Percentiles rank a stretch among this genome's conserved stretches.
phyloP scores from a whole-genome alignment of 92 coral and sea anemone genomes.

The Meandrina meandrites region DNA sequence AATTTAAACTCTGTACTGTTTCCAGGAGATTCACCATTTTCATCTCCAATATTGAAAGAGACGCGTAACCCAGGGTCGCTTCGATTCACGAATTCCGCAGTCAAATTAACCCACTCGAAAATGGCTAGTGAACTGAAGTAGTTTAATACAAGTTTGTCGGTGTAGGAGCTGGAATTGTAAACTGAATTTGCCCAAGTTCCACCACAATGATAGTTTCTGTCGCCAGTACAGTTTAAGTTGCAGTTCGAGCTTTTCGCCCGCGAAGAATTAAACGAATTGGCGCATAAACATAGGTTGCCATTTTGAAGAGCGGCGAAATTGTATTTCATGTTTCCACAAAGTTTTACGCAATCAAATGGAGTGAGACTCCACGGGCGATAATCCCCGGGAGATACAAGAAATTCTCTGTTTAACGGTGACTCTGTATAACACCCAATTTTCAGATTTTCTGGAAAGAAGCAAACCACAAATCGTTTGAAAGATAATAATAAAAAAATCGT shows the following conservation, averaged over 20 bases:
- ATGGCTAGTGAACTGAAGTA: constrained; percentile 33
- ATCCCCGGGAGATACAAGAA: constrained; percentile 76
- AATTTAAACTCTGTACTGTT: constrained; percentile 40
- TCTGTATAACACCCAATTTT: constrained; percentile 80
- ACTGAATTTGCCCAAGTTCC: constrained; percentile 68
- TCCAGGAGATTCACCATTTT: constrained; percentile 45
- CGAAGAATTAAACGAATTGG: constrained; percentile 42
- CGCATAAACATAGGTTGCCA: constrained; percentile 82
- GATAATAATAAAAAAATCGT: not conserved
- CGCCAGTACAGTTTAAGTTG: constrained; percentile 70
- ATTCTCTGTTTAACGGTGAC: constrained; percentile 50
- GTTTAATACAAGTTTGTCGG: constrained; percentile 42
- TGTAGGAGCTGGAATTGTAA: constrained; percentile 69
- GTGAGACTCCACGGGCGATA: constrained; percentile 53
- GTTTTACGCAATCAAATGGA: constrained; percentile 64
- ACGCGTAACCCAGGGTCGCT: constrained; percentile 39
- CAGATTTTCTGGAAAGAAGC: constrained; percentile 60
- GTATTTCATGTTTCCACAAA: constrained; percentile 64
- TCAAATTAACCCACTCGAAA: constrained; percentile 48
- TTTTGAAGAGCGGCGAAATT: constrained; percentile 80
- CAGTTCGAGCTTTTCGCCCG: constrained; percentile 49
- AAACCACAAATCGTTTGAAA: not conserved
- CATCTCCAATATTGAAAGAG: constrained; percentile 55
- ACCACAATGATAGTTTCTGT: constrained; percentile 63
- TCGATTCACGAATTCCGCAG: constrained; percentile 51